phyloP scores from a whole-genome alignment of 2,797 vertebrate species.

The Hoplostethus atlanticus region DNA sequence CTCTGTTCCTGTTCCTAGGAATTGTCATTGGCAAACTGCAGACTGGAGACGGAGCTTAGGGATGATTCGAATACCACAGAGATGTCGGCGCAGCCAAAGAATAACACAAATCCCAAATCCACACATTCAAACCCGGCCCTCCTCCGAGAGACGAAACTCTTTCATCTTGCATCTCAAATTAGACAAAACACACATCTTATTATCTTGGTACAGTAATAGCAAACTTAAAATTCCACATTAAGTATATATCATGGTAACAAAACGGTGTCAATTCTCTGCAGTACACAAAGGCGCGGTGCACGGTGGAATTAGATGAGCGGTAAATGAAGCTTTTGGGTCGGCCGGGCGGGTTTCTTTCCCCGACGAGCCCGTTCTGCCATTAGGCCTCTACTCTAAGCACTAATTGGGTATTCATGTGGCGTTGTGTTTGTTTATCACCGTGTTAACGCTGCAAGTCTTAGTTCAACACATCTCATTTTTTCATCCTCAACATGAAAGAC shows the following conservation, averaged over 20 bases:
- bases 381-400: constrained; percentile 59
- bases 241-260: neutral
- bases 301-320: constrained; percentile 36
- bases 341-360: constrained; percentile 12
- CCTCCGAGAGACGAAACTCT: constrained; percentile 46
- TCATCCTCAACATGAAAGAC: constrained; percentile 81
- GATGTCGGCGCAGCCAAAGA: constrained; percentile 57
- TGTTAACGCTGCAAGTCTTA: constrained; percentile 72
- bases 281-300: constrained; percentile 11
- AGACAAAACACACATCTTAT: constrained; percentile 56
- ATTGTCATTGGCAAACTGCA: constrained; percentile 48
- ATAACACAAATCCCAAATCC: constrained; percentile 57
- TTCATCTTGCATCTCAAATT: constrained; percentile 67
- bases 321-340: constrained; percentile 17
- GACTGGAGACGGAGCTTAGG: constrained; percentile 49
- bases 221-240: constrained; percentile 22
- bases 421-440: constrained; percentile 78
- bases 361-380: constrained; percentile 40
- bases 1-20: constrained; percentile 30
- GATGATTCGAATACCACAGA: constrained; percentile 64
- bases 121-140: constrained; percentile 58
- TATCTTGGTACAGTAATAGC: constrained; percentile 39
- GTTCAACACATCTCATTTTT: constrained; percentile 81
- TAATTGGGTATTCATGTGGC: constrained; percentile 75
- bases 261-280: constrained; percentile 17